Percentiles rank a stretch among this genome's conserved stretches.
phyloP scores from a whole-genome alignment of 1,140 invertebrate species.

The Orchestia grillus region DNA sequence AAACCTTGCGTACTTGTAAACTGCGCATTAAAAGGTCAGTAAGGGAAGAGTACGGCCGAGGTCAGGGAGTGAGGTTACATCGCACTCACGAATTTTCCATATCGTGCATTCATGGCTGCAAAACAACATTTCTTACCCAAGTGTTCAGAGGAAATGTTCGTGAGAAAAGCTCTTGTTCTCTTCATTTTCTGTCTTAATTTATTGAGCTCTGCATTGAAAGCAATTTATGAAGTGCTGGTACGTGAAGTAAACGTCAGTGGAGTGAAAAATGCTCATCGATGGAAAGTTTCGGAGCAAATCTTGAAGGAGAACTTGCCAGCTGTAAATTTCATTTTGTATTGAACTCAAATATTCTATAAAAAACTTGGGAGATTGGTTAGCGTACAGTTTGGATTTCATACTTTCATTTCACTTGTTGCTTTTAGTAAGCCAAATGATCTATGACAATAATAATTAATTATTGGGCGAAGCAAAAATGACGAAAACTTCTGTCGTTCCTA shows the following conservation, averaged over 20 bases:
- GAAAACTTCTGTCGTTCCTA: no score
- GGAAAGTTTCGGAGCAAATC: no score
- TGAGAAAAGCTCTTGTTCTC: neutral
- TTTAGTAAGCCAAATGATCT: no score
- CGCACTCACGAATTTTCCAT: slow-evolving; percentile 41
- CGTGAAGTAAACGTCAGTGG: neutral
- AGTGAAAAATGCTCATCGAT: neutral
- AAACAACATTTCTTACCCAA: slow-evolving; percentile 46
- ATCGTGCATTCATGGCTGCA: slow-evolving; percentile 39
- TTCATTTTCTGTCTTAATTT: slow-evolving; percentile 3
- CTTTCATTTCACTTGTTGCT: no score
- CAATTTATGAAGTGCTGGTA: neutral
- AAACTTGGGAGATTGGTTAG: no score
- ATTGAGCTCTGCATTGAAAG: neutral
- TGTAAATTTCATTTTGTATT: no score
- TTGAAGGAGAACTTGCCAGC: no score
- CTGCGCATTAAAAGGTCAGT: slow-evolving; percentile 50
- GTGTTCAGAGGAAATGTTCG: neutral
- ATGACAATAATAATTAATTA: no score
- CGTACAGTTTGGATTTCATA: no score
- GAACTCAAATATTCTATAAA: no score
- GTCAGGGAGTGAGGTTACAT: slow-evolving; percentile 41
- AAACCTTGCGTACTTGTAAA: slow-evolving; percentile 28
- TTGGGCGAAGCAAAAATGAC: no score
- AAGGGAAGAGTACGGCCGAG: slow-evolving; percentile 25